Evolutionary conservation across 2,888 invertebrate species (phyloP), one percentile per base, ranked within the genome.

Genomic region (Nebria salina): DNA sequence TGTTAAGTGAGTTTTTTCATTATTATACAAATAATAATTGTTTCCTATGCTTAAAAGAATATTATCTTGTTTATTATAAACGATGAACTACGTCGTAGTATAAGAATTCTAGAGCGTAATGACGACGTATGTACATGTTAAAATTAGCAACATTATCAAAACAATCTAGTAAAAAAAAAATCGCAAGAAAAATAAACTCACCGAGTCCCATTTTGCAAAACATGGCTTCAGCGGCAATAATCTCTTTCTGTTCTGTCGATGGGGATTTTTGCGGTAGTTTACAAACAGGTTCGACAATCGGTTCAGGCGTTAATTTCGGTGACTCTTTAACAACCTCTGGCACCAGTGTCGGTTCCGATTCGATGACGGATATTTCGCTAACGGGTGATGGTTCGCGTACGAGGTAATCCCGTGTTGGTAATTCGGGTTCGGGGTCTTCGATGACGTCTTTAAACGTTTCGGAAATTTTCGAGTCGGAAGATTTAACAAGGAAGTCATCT

Each of bases 151-250:
- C 25, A 70, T 11, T 3, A 25, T 70, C 11, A 66, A 75, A 75
- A 64, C 8, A 75, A 64, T 26, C 8, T 54, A 73, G 64, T 13
- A 73, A 79, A 75, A 42, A 54, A 9, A 65, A 9, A 42, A n/a
- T 25, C 1, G 34, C 70, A 65, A 43, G 82, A 1, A 83, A 82
- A 76, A 9, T 65, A 41, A 65, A 91, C 93, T 93, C 87, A 94
- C 94, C 94, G 76, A 94, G 89, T 85, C 94, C 94, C 91, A 94
- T 93, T 88, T 92, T 92, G 87, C 92, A 92, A 90, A 94, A 94
- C 86, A 94, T 93, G 84, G 93, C 93, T 86, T 93, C 93, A 70
- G 94, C 93, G 85, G 92, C 92, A 83, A 92, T 92, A 86, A 91
- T 90, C 82, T 84, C 83, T 76, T 82, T 79, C 72, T 72, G 83